Conservation (phyloP, 2,113 vertebrate genomes). For the Galeopterus variegatus region DNA sequence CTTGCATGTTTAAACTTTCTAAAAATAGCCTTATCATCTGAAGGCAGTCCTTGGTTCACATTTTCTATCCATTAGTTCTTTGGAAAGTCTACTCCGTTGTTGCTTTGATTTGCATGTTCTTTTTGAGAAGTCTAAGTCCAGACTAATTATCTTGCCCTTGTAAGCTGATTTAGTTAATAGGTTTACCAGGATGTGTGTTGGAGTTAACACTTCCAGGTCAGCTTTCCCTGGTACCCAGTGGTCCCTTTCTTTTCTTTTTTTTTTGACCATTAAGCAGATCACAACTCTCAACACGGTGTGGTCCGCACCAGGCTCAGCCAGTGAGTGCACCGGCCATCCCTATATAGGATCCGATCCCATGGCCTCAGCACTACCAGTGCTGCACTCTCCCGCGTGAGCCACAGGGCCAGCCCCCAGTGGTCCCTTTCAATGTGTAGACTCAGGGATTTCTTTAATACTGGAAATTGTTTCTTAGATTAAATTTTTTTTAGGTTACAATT, state of each 20-base stretch:
- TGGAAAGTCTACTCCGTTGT: background rate
- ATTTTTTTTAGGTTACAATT: background rate
- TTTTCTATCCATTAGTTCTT: background rate
- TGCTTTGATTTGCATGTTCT: background rate
- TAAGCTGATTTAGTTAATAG: too few species aligned
- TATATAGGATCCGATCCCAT: too few species aligned
- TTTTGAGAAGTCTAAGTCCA: background rate
- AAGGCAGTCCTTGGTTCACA: background rate
- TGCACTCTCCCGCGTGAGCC: too few species aligned
- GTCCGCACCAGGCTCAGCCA: too few species aligned
- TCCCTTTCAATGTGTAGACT: background rate
- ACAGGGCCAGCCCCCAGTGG: background rate
- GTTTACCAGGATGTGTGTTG: background rate
- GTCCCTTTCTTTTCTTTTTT: background rate
- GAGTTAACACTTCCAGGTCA: background rate
- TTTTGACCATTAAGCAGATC: too few species aligned
- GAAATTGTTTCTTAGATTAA: too few species aligned
- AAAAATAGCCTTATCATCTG: background rate
- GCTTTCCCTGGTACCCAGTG: background rate
- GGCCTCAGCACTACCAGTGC: too few species aligned
- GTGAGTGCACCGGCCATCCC: too few species aligned
- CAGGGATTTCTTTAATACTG: background rate
- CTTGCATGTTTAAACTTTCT: background rate
- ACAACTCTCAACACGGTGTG: too few species aligned
- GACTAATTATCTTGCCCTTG: rapidly evolving